These are phyloP conservation scores for Gobio gobio DNA, from an alignment of 2,113 vertebrate genomes.

Conservation along the genomic window DNA sequence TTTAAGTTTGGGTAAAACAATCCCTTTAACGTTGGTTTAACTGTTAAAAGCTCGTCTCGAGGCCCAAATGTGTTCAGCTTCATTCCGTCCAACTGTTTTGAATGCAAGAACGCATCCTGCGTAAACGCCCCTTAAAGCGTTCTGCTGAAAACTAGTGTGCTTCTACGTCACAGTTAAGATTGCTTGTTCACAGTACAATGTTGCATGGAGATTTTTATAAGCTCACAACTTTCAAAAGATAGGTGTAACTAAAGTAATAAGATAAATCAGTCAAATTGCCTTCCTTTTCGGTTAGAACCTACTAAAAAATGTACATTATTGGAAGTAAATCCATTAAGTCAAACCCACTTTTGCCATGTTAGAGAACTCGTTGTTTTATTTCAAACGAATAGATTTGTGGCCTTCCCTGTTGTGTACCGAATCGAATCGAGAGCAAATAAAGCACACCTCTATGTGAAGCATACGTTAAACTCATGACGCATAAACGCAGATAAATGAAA, in stretches of 20 bases:
- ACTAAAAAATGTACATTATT: neutral
- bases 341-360: no score
- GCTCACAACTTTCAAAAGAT: neutral
- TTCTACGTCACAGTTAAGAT: neutral
- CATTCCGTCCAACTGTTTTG: neutral
- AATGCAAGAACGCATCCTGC: neutral
- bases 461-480: neutral
- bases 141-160: neutral
- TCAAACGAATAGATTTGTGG: neutral
- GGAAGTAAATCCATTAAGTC: neutral
- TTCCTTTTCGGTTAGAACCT: neutral
- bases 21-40: neutral
- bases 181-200: neutral
- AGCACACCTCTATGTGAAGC: neutral
- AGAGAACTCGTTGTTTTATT: neutral
- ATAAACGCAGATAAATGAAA: neutral
- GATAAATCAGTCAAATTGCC: neutral
- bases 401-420: neutral
- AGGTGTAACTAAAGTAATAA: neutral
- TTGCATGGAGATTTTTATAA: neutral
- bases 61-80: neutral
- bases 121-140: neutral
- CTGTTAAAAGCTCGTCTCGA: neutral
- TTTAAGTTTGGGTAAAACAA: neutral
- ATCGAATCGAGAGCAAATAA: neutral